Base-by-base conservation (phyloP, 2,888 invertebrate genomes). In the Pinctada fucata region DNA sequence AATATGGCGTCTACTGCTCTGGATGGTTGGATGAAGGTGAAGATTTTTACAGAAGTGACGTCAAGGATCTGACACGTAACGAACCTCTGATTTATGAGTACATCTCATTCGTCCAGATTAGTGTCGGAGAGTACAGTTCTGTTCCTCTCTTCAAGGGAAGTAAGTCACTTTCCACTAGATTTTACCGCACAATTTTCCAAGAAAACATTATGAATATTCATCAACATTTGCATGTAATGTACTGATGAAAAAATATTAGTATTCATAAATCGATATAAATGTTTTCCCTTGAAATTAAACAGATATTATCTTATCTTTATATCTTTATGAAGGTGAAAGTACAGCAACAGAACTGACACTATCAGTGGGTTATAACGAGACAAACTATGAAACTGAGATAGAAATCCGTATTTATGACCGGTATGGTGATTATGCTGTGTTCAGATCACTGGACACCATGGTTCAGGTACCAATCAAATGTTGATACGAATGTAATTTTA, bases 401-500 rank as follows among this genome's bases (percentile, higher is more conserved):
- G 82, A 82, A 45, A 67, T 85, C 5, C 75, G 83, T 1, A 82
- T 85, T 2, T 74, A 65, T 4, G 85, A 85, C 67, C 68, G 81
- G 31, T 80, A 82, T 75, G 85, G 85, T 6, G 84, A 85, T 68
- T 85, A 80, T 69, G 72, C 73, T 48, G 82, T 83, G 58, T 50
- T 82, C 2, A 63, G 66, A 48, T 13, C 47, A 45, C 3, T 3
- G 6, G 70, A 78, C 10, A 70, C 64, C 49, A 16, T 3, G 48
- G 73, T 71, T 2, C 52, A 50, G 74, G 78, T 78, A 67, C 5
- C 16, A 31, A 31, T 31, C 31, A 31, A 31, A 31, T 31, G 31
- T 31, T 31, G 31, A 31, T 31, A 31, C 31, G 31, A 31, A 31
- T 31, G 31, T 31, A 31, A 31, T 31, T 31, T 31, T 31, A 31